These are phyloP conservation scores for Bombycilla garrulus DNA, from an alignment of 2,113 vertebrate genomes.

Conservation along the genomic window DNA sequence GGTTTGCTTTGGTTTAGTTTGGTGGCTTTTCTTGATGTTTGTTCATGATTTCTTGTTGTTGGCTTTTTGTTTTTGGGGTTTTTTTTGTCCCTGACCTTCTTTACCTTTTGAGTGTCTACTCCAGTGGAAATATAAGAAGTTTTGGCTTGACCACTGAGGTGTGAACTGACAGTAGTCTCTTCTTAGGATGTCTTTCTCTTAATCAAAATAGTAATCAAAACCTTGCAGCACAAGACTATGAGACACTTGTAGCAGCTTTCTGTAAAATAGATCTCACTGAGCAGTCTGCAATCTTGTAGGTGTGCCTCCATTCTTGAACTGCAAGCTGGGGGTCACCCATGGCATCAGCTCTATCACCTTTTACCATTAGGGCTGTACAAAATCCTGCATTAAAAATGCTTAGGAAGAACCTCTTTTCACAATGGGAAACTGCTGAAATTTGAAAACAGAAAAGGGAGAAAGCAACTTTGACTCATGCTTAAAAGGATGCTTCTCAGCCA, in stretches of 20 bases:
- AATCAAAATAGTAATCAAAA: background rate
- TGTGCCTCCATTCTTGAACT: background rate
- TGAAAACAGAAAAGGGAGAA: background rate
- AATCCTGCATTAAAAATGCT: background rate
- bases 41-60: background rate
- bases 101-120: background rate
- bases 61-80: too few species aligned
- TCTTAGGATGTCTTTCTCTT: background rate
- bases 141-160: background rate
- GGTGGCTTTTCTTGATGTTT: background rate
- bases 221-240: background rate
- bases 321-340: background rate
- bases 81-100: background rate
- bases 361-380: background rate
- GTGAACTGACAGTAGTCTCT: background rate
- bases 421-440: background rate
- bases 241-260: background rate
- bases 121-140: background rate
- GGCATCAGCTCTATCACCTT: background rate
- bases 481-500: background rate
- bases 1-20: background rate
- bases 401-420: background rate
- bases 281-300: fast-evolving
- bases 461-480: background rate
- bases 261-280: background rate